Evolutionary conservation across 2,888 invertebrate species (phyloP).

Genomic region (Aromia moschata): DNA sequence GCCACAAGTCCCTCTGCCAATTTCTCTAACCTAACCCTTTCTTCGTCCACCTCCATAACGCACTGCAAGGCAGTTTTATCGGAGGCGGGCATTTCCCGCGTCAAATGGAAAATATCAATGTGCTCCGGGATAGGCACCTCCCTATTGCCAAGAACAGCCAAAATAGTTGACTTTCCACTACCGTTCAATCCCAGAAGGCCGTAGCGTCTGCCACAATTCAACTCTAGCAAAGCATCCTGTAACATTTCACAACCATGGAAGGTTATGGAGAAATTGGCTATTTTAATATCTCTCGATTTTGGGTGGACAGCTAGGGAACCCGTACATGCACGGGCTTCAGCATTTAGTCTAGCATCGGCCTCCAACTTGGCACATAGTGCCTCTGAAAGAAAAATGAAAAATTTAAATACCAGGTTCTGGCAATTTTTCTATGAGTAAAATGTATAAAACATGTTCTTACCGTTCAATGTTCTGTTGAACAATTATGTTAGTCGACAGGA

Average conservation of each 20-base stretch:
- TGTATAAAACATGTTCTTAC: too few relatives aligned
- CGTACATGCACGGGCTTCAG: slow-evolving; percentile 93
- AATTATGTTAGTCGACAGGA: too few relatives aligned
- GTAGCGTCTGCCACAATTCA: slow-evolving; percentile 97
- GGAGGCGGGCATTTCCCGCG: slow-evolving; percentile 97
- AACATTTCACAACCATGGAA: slow-evolving; percentile 98
- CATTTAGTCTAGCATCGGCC: slow-evolving; percentile 90
- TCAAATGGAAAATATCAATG: slow-evolving; percentile 97
- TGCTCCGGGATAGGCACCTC: slow-evolving; percentile 96
- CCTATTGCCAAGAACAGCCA: slow-evolving; percentile 90
- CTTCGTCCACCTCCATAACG: slow-evolving; percentile 98
- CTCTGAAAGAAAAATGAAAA: slow-evolving; percentile 68
- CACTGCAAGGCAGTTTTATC: slow-evolving; percentile 95
- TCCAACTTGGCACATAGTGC: slow-evolving; percentile 87
- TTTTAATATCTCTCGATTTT: slow-evolving; percentile 95
- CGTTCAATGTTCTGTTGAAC: too few relatives aligned
- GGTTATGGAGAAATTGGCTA: slow-evolving; percentile 95
- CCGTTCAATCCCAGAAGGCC: slow-evolving; percentile 98
- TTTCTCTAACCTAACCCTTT: slow-evolving; percentile 88
- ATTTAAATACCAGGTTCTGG: too few relatives aligned
- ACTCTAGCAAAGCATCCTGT: slow-evolving; percentile 93
- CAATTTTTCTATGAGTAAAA: too few relatives aligned
- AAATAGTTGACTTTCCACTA: slow-evolving; percentile 95
- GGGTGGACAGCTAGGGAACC: slow-evolving; percentile 96
- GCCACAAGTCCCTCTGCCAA: slow-evolving; percentile 90